These are phyloP conservation scores for Lepidurus apus DNA, from an alignment of 1,140 invertebrate species.

Conservation along the genomic window DNA sequence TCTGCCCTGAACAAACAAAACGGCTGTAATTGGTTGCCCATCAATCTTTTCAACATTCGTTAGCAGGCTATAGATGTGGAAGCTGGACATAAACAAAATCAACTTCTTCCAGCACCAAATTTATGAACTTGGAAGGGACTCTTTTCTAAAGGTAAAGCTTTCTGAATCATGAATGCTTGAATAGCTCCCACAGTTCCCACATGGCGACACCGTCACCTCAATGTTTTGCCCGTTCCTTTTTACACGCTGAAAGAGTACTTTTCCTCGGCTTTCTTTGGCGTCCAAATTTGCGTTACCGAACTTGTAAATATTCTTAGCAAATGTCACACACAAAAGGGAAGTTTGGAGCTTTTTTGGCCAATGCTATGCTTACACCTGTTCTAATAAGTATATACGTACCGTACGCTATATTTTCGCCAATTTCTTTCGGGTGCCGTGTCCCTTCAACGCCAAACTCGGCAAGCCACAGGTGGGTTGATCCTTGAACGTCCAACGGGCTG, in stretches of 20 bases:
- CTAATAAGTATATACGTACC: background rate
- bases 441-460: background rate
- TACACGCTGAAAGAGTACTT: no score
- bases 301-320: no score
- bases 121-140: background rate
- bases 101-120: background rate
- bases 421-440: background rate
- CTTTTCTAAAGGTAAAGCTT: background rate
- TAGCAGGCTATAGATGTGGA: background rate
- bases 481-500: background rate
- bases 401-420: background rate
- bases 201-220: background rate
- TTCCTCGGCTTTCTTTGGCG: no score
- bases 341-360: background rate
- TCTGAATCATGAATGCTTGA: background rate
- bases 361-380: background rate
- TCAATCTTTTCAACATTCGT: conserved; percentile 4
- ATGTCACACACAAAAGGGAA: background rate
- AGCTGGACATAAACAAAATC: conserved; percentile 15
- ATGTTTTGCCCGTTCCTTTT: no score
- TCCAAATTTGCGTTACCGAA: no score
- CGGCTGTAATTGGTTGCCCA: background rate
- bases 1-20: background rate
- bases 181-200: background rate
- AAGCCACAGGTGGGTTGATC: conserved; percentile 18